Evolutionary conservation across 2,888 invertebrate species (phyloP).

Genomic region (Rambutsinella grinnellia): DNA sequence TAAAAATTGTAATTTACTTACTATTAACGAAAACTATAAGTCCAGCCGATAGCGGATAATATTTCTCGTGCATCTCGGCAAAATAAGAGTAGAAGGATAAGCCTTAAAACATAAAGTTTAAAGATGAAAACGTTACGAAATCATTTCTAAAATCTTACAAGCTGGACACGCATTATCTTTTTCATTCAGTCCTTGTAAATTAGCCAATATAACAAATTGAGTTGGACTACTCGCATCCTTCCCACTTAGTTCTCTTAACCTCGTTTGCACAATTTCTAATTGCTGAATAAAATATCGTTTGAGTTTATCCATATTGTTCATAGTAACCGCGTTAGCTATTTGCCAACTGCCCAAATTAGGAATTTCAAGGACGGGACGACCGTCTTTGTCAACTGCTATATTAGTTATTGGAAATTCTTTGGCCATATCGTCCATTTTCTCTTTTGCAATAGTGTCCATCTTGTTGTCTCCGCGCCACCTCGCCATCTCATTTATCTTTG

Average conservation of each 20-base stretch:
- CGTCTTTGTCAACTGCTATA: background rate
- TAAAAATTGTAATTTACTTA: too few relatives aligned
- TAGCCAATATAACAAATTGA: constrained; percentile 36
- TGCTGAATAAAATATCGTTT: too few relatives aligned
- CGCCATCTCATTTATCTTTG: constrained; percentile 11
- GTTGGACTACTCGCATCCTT: constrained; percentile 26
- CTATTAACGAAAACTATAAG: constrained; percentile 38
- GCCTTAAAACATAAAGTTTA: constrained; percentile 15
- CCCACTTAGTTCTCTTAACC: constrained; percentile 6
- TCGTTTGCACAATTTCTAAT: too few relatives aligned
- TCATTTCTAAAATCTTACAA: too few relatives aligned
- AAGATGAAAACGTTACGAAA: too few relatives aligned
- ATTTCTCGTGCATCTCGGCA: constrained; percentile 27
- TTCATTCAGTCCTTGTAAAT: constrained; percentile 21
- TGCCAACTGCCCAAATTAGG: constrained; percentile 32
- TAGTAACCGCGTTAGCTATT: constrained; percentile 7
- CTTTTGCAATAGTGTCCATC: constrained; percentile 25
- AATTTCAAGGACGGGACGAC: background rate
- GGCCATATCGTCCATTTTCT: constrained; percentile 30
- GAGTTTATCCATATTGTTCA: constrained; percentile 17
- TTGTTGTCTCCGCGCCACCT: constrained; percentile 17
- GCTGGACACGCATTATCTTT: background rate
- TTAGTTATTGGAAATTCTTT: constrained; percentile 26
- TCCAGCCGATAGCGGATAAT: constrained; percentile 31
- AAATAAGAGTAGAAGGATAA: constrained; percentile 28